phyloP scores from a whole-genome alignment of 2,888 invertebrate genomes.

The Gari tellinella region DNA sequence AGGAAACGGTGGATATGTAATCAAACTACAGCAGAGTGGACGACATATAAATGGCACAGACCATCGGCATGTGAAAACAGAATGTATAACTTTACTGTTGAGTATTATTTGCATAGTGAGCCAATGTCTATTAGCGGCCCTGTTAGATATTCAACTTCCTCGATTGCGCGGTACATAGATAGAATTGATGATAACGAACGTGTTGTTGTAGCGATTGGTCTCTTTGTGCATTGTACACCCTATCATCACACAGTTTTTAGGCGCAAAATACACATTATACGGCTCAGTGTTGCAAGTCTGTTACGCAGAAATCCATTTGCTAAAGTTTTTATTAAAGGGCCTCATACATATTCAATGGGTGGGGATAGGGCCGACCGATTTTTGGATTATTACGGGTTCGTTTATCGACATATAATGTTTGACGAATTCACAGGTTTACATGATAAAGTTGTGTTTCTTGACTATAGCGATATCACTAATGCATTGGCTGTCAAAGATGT shows the following conservation, averaged over 20 bases:
- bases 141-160: background rate
- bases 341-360: slow-evolving; percentile 1
- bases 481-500: background rate
- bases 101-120: slow-evolving; percentile 11
- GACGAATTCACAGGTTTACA: slow-evolving; percentile 32
- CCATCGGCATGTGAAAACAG: slow-evolving; percentile 1
- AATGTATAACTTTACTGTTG: slow-evolving; percentile 10
- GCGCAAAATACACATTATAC: slow-evolving; percentile 5
- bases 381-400: slow-evolving; percentile 16
- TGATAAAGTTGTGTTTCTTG: slow-evolving; percentile 17
- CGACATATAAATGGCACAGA: slow-evolving; percentile 19
- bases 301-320: slow-evolving; percentile 7
- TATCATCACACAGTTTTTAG: slow-evolving; percentile 20
- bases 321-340: slow-evolving; percentile 16
- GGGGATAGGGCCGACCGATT: background rate
- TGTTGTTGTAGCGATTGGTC: slow-evolving; percentile 21
- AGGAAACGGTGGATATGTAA: slow-evolving; percentile 1
- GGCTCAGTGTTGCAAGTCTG: slow-evolving; percentile 14
- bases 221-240: slow-evolving; percentile 14
- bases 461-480: slow-evolving; percentile 25
- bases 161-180: slow-evolving; percentile 4
- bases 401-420: slow-evolving; percentile 13
- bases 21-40: slow-evolving; percentile 17
- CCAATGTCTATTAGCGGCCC: slow-evolving; percentile 12
- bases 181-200: slow-evolving; percentile 3